Base-by-base conservation (phyloP, 1,140 invertebrate genomes). In the Ooceraea biroi region DNA sequence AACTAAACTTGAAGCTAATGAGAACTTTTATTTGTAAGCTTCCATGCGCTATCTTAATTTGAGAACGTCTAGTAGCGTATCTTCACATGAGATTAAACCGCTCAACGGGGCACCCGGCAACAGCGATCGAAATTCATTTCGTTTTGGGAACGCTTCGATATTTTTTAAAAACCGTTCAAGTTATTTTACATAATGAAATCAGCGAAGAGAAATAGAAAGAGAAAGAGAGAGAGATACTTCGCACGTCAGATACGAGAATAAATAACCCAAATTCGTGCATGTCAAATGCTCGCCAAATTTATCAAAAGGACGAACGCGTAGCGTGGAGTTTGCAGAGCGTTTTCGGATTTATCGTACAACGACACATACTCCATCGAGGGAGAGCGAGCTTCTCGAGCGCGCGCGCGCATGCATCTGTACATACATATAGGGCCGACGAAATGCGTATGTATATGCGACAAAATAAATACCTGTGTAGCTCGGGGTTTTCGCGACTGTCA, bases 381-480 rank as follows among this genome's bases (percentile, higher is more conserved):
- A 52, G 44, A 50, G 8, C n/a, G 50, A 25, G 50, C 52, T 77
- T 77, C 8, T 14, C 3, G n/a, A n/a, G 3, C 14, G 50, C 5
- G 50, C 36, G 36, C 36, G n/a, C 7, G 7, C 36, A 7, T 52
- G 50, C 52, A 19, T 2, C 1, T 11, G 17, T 50, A 50, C 17
- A 11, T 50, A 50, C 17, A 50, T 11, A 11, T 50, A 36, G 2
- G 36, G n/a, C n/a, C n/a, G n/a, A n/a, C 36, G 36, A 7, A 36
- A 50, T 55, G 14, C 22, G 22, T 68, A 57, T 11, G n/a, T 2
- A n/a, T 5, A 19, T 25, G 17, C 27, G 46, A 77, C 58, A 68
- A 78, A 78, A 68, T 57, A 78, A 78, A 78, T 78, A 78, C 3
- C 44, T 36, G 72, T 17, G 19, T 60, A 30, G 30, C 4, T 66